Conservation (phyloP, 2,113 vertebrate species). For the Eclectus roratus region DNA sequence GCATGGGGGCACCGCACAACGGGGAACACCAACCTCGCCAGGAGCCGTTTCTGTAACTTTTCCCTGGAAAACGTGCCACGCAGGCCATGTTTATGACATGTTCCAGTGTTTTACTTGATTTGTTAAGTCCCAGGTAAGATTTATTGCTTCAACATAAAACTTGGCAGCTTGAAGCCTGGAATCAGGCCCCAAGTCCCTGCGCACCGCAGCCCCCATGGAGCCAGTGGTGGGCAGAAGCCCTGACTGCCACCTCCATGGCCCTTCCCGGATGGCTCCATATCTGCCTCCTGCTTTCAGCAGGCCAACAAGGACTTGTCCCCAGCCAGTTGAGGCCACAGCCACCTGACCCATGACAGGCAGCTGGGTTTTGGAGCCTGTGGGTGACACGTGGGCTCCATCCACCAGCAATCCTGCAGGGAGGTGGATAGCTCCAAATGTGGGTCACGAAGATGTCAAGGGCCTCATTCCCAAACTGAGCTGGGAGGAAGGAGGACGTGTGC, state of each 20-base stretch:
- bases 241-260: rapidly evolving
- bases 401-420: background rate
- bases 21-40: constrained; percentile 65
- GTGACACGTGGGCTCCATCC: rapidly evolving
- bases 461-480: rapidly evolving
- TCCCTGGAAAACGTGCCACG: background rate
- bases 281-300: rapidly evolving
- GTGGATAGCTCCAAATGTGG: rapidly evolving
- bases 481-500: rapidly evolving
- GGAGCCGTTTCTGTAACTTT: constrained; percentile 53
- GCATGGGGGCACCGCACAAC: constrained; percentile 61
- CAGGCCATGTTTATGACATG: constrained; percentile 55
- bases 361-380: rapidly evolving
- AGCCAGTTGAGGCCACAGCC: rapidly evolving
- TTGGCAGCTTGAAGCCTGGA: background rate
- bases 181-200: rapidly evolving
- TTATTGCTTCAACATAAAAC: constrained; percentile 27
- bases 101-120: constrained; percentile 55
- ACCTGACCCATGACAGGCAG: rapidly evolving
- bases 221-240: rapidly evolving
- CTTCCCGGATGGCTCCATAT: rapidly evolving
- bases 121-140: constrained; percentile 54
- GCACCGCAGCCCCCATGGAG: background rate
- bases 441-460: rapidly evolving
- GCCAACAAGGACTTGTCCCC: rapidly evolving